Conservation (phyloP, 2,888 invertebrate genomes). For the Tetheella fluctuosa region DNA sequence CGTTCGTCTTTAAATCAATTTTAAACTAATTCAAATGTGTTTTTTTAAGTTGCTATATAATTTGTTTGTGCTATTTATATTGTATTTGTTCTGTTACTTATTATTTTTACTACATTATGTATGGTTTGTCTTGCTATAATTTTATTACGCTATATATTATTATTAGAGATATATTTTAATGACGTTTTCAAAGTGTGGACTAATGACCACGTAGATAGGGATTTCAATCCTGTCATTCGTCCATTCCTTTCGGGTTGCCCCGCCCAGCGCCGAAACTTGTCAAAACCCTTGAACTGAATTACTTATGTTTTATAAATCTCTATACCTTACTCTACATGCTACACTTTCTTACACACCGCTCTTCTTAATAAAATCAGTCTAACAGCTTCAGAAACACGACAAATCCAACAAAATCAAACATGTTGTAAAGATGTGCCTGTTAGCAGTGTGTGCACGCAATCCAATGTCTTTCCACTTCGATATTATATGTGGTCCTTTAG, state of each 20-base stretch:
- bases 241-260: conserved; percentile 73
- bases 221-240: conserved; percentile 55
- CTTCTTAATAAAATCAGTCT: conserved; percentile 42
- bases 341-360: conserved; percentile 66
- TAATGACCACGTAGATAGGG: conserved; percentile 70
- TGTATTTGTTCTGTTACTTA: conserved; percentile 19
- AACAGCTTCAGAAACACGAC: conserved; percentile 62
- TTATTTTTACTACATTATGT: conserved; percentile 14
- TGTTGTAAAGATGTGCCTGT: conserved; percentile 76
- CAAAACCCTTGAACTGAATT: conserved; percentile 60
- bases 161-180: conserved; percentile 23
- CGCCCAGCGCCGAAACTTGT: conserved; percentile 79
- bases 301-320: conserved; percentile 58
- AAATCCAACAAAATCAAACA: conserved; percentile 52
- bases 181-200: conserved; percentile 75
- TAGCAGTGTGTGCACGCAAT: conserved; percentile 81
- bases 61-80: conserved; percentile 16
- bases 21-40: conserved; percentile 19
- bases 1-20: conserved; percentile 11
- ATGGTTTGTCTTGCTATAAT: conserved; percentile 15
- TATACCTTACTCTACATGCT: conserved; percentile 68
- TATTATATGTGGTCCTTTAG: conserved; percentile 82
- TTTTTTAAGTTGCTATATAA: conserved; percentile 16
- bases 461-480: conserved; percentile 78
- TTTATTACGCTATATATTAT: conserved; percentile 13